phyloP scores from a whole-genome alignment of 2,888 invertebrate genomes.

The Eupithecia exiguata region DNA sequence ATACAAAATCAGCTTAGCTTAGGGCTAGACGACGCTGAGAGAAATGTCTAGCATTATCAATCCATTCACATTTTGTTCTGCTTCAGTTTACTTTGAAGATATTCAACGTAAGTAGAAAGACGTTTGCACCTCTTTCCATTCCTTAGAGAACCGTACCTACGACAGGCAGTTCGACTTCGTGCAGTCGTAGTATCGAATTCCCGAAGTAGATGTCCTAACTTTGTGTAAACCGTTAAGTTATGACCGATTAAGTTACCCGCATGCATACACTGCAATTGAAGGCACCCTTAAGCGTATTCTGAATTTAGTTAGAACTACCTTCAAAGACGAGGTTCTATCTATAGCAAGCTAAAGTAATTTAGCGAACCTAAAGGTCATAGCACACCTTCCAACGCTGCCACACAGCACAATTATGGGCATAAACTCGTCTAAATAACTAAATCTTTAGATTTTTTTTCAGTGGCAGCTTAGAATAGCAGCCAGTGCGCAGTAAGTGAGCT shows the following conservation, averaged over 20 bases:
- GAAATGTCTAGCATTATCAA: no score
- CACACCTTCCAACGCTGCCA: background rate
- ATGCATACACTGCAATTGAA: background rate
- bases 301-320: background rate
- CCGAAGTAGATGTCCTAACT: background rate
- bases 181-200: constrained; percentile 2
- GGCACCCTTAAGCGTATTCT: background rate
- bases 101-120: no score
- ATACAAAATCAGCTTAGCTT: no score
- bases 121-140: no score
- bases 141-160: background rate
- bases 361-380: background rate
- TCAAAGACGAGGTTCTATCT: background rate
- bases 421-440: no score
- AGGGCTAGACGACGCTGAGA: no score
- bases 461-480: background rate
- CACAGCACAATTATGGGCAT: background rate
- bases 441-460: background rate
- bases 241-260: background rate
- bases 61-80: no score
- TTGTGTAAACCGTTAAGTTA: background rate
- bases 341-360: background rate
- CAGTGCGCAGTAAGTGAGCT: background rate
- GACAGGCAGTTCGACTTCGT: background rate
- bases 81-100: no score